Evolutionary conservation across 1,140 invertebrate genomes (phyloP).

Genomic region (Epicauta chinensis): DNA sequence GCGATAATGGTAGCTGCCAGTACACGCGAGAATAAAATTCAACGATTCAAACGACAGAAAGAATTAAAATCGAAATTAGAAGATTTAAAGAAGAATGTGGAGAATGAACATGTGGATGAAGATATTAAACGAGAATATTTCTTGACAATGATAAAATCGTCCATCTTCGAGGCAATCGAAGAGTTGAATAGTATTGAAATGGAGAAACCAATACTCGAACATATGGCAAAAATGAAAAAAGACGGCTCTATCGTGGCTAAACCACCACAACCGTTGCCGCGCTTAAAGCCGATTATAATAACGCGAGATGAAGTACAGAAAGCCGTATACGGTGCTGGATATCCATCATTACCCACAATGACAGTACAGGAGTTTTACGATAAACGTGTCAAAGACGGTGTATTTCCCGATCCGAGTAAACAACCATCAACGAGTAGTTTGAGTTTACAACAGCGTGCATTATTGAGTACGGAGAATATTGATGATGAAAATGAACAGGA

Average conservation of each 20-base stretch:
- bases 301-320: conserved; percentile 86
- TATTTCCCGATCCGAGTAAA: conserved; percentile 44
- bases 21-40: conserved; percentile 66
- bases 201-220: conserved; percentile 67
- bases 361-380: conserved; percentile 96
- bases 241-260: conserved; percentile 39
- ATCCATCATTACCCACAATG: conserved; percentile 86
- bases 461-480: conserved; percentile 39
- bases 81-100: conserved; percentile 56
- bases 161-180: conserved; percentile 67
- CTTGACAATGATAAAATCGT: conserved; percentile 68
- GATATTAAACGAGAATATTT: conserved; percentile 79
- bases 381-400: conserved; percentile 73
- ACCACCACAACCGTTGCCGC: conserved; percentile 41
- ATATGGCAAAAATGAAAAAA: conserved; percentile 54
- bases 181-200: conserved; percentile 67
- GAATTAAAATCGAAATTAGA: conserved; percentile 65
- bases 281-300: conserved; percentile 85
- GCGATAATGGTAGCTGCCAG: conserved; percentile 43
- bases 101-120: conserved; percentile 65
- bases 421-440: conserved; percentile 27
- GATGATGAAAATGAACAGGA: conserved; percentile 50
- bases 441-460: conserved; percentile 39
- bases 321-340: conserved; percentile 88
- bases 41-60: conserved; percentile 72